Evolutionary conservation across 2,888 invertebrate species (phyloP), one percentile per base, ranked within the genome.

Genomic region (Cosmorhoe ocellata): DNA sequence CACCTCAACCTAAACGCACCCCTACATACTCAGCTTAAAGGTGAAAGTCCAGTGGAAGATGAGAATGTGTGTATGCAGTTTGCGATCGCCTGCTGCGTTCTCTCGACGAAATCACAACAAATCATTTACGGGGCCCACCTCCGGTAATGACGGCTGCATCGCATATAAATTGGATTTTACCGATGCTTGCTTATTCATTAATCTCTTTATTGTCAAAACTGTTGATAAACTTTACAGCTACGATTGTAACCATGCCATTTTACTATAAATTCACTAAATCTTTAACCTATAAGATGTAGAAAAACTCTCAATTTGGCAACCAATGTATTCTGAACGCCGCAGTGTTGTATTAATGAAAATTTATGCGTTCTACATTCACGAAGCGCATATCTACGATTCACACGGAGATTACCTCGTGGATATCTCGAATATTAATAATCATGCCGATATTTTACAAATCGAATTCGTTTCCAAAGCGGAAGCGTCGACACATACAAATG

Each of bases 101-200:
- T 74, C 81, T 85, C 83, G 76, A 76, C 79, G 82, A 78, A 84
- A 88, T 88, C 87, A 88, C 86, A 87, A 89, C 89, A 89, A 89
- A 89, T 89, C 86, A 89, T 86, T 84, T 76, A 76, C 79, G 75
- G 81, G 76, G 71, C 79, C 88, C 84, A 86, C 88, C 89, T 89
- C 80, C 79, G 72, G 81, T 85, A 87, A 87, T 85, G 85, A 85
- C 81, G 79, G 81, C 78, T 78, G 79, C 82, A 79, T 81, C 79
- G 83, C 77, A 79, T 80, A 81, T 81, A 79, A 80, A 81, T 81
- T 79, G 81, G 75, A 79, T 80, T 78, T 77, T 74, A 74, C 73
- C 72, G 67, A 73, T 76, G 74, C 77, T 77, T 80, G 77, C 74
- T 74, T 70, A 74, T 72, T 64, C 68, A 70, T 73, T 77, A 79